Conservation (phyloP, 2,797 vertebrate species). For the Sebastes minor region DNA sequence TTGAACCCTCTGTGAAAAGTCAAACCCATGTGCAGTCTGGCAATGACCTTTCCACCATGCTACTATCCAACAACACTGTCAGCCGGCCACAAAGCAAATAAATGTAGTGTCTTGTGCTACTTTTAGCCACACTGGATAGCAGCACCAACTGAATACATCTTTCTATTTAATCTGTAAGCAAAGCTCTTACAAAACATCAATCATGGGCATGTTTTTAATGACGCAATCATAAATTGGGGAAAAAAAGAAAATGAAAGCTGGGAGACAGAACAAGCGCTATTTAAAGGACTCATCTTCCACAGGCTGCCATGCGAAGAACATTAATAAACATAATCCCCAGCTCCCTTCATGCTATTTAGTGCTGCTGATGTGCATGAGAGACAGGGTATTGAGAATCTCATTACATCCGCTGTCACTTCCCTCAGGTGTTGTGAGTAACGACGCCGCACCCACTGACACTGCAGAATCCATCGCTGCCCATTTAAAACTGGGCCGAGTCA, state of each 20-base stretch:
- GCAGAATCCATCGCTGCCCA: slow-evolving; percentile 42
- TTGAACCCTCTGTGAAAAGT: slow-evolving; percentile 4
- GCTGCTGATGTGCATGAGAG: slow-evolving; percentile 42
- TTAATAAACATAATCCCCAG: slow-evolving; percentile 33
- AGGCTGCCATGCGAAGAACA: slow-evolving; percentile 16
- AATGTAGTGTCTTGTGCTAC: not conserved
- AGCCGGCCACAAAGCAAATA: not conserved
- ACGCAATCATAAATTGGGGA: not conserved
- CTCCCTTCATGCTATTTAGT: slow-evolving; percentile 42
- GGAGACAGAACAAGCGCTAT: not conserved
- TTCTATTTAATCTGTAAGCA: not conserved
- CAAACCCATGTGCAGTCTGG: not conserved
- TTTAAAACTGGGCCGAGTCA: slow-evolving; percentile 53
- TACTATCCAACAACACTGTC: not conserved
- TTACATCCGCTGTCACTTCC: slow-evolving; percentile 68
- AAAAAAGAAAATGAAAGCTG: not conserved
- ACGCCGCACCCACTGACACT: slow-evolving; percentile 50
- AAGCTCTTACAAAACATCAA: not conserved
- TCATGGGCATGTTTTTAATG: not conserved
- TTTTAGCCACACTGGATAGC: not conserved
- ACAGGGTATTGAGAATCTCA: slow-evolving; percentile 57
- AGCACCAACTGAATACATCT: not conserved
- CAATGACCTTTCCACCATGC: slow-evolving; percentile 14
- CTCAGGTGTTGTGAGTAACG: slow-evolving; percentile 71
- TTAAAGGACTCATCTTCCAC: not conserved